phyloP scores from a whole-genome alignment of 2,888 invertebrate genomes.

The Invenusta paracnida region DNA sequence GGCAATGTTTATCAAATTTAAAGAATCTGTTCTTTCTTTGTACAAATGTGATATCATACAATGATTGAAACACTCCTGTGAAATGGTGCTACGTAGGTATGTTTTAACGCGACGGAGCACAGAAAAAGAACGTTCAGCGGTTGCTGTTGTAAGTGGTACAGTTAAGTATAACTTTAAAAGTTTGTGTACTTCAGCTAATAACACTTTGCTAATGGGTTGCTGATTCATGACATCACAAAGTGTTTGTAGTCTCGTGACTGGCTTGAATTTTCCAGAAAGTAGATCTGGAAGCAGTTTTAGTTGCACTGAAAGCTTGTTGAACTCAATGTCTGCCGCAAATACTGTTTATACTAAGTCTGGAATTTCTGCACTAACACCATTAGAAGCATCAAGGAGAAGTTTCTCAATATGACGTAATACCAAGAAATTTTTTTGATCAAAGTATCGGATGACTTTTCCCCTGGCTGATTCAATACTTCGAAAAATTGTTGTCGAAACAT shows the following conservation, averaged over 20 bases:
- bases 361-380: slow-evolving; percentile 23
- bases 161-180: slow-evolving; percentile 22
- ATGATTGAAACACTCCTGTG: background rate
- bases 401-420: background rate
- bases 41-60: slow-evolving; percentile 22
- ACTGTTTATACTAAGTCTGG: background rate
- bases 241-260: slow-evolving; percentile 18
- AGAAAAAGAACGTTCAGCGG: slow-evolving; percentile 12
- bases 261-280: background rate
- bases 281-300: slow-evolving; percentile 1
- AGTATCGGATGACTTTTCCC: background rate
- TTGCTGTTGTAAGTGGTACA: slow-evolving; percentile 20
- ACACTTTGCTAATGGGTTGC: slow-evolving; percentile 15
- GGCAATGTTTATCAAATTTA: background rate
- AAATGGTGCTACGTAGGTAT: slow-evolving; percentile 12
- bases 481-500: slow-evolving; percentile 19
- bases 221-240: slow-evolving; percentile 21
- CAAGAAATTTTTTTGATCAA: slow-evolving; percentile 3
- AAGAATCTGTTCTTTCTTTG: slow-evolving; percentile 1
- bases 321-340: slow-evolving; percentile 2
- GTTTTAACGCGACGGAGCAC: slow-evolving; percentile 9
- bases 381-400: slow-evolving; percentile 1
- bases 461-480: background rate
- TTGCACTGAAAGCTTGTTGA: slow-evolving; percentile 10
- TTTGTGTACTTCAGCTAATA: slow-evolving; percentile 18